Conservation (phyloP, 2,888 invertebrate genomes). For the Euzophera pinguis region DNA sequence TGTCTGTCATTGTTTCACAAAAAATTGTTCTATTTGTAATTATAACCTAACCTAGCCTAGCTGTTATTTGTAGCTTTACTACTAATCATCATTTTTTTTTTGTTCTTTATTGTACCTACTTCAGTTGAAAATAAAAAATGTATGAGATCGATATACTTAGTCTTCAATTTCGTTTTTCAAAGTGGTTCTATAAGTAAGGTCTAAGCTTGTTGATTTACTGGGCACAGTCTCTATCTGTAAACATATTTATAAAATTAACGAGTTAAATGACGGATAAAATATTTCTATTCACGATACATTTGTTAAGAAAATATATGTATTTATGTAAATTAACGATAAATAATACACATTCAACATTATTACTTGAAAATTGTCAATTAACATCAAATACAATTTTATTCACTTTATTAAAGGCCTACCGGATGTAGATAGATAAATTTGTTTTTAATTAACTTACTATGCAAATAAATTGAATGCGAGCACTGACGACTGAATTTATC, state of each 20-base stretch:
- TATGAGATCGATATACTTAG: no score
- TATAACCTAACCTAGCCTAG: no score
- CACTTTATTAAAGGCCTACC: background rate
- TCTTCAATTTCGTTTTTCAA: no score
- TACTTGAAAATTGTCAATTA: slow-evolving; percentile 1
- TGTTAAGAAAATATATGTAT: background rate
- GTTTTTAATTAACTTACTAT: background rate
- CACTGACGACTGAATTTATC: background rate
- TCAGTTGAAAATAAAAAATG: no score
- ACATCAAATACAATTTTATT: background rate
- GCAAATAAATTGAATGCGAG: background rate
- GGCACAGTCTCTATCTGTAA: no score
- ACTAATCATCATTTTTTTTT: no score
- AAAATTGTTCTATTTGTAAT: background rate
- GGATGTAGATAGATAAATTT: background rate
- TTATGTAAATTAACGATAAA: background rate
- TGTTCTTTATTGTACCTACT: no score
- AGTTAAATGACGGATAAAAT: background rate
- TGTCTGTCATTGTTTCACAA: slow-evolving; percentile 1
- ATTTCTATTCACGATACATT: background rate
- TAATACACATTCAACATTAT: background rate
- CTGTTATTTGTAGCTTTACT: no score
- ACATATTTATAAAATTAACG: no score
- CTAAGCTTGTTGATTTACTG: no score
- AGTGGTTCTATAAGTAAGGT: no score